Percentiles rank a stretch among this genome's conserved stretches.
Conservation (phyloP, 2,888 invertebrate species). For the Cataglyphis albicans region DNA sequence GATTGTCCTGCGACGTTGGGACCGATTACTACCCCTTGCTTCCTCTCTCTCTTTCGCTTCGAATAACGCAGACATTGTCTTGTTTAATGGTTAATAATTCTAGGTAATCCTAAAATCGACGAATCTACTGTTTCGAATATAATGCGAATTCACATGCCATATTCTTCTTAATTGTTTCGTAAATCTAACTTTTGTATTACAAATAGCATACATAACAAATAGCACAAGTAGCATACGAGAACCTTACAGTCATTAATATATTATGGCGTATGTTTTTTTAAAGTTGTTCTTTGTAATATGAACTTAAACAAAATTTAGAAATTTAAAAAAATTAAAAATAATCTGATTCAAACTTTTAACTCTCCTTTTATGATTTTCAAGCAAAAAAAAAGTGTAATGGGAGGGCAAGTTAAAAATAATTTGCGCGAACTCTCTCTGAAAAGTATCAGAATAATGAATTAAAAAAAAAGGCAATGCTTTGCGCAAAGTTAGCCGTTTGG, state of each 20-base stretch:
- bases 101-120: background rate
- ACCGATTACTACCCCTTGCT: constrained; percentile 61
- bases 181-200: background rate
- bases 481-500: constrained; percentile 62
- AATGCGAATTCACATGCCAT: background rate
- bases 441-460: constrained; percentile 47
- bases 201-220: background rate
- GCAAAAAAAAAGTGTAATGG: background rate
- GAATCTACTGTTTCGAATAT: background rate
- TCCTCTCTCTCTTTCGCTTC: background rate
- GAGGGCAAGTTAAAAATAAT: constrained; percentile 26
- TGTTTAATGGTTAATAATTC: background rate
- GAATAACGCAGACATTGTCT: background rate
- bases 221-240: background rate
- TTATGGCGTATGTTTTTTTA: background rate
- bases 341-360: constrained; percentile 14
- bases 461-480: constrained; percentile 29
- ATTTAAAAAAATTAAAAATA: background rate
- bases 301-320: no score
- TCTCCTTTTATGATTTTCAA: background rate
- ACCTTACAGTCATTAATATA: background rate
- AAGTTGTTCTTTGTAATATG: background rate
- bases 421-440: constrained; percentile 4
- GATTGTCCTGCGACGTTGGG: constrained; percentile 71
- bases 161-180: background rate